phyloP scores from a whole-genome alignment of 2,888 invertebrate species.

The Tridacna crocea region DNA sequence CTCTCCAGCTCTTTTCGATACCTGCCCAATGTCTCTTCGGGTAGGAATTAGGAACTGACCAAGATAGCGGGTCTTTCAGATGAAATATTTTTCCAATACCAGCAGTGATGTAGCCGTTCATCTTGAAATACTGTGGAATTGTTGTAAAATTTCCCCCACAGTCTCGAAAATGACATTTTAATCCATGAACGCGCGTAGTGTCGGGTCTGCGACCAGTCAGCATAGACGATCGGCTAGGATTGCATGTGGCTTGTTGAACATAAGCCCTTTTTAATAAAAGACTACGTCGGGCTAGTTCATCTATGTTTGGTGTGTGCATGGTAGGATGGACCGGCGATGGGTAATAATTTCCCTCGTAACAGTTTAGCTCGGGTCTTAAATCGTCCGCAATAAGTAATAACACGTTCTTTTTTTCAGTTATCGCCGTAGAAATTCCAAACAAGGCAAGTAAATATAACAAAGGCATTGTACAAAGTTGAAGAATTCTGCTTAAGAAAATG shows the following conservation, averaged over 20 bases:
- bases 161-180: conserved; percentile 58
- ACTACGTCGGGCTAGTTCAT: conserved; percentile 63
- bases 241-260: conserved; percentile 60
- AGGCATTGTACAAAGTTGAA: too few relatives aligned
- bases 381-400: conserved; percentile 53
- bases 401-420: too few relatives aligned
- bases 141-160: conserved; percentile 68
- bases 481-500: too few relatives aligned
- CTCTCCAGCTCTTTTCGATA: conserved; percentile 71
- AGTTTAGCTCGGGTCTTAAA: conserved; percentile 62
- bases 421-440: too few relatives aligned
- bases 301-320: conserved; percentile 70
- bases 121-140: conserved; percentile 65
- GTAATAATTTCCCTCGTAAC: conserved; percentile 56
- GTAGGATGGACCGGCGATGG: conserved; percentile 62
- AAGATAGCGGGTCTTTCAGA: conserved; percentile 57
- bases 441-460: too few relatives aligned
- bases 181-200: conserved; percentile 63
- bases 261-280: conserved; percentile 65
- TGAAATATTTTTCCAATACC: conserved; percentile 71
- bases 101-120: conserved; percentile 54
- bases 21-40: conserved; percentile 87
- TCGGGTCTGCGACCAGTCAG: conserved; percentile 66
- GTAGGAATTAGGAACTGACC: conserved; percentile 48
- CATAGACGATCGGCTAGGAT: conserved; percentile 62